These are phyloP conservation scores for Helicoverpa armigera DNA, from an alignment of 1,140 invertebrate genomes.

Conservation along the genomic window DNA sequence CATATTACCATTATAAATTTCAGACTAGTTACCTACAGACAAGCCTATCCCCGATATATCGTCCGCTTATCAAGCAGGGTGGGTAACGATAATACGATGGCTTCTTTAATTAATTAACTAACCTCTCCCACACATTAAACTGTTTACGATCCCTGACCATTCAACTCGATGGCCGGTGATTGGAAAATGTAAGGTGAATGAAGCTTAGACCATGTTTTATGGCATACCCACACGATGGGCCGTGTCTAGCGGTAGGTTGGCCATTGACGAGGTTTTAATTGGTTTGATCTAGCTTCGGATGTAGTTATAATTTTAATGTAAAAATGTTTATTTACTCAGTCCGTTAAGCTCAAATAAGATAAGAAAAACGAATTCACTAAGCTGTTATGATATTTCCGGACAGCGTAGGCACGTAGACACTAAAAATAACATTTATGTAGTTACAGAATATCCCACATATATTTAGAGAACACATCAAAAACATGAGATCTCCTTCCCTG, in stretches of 20 bases:
- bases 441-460: conserved; percentile 57
- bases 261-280: neutral
- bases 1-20: neutral
- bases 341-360: too few relatives aligned
- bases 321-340: too few relatives aligned
- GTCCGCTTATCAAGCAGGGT: conserved; percentile 67
- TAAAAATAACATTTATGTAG: conserved; percentile 30
- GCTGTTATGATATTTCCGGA: neutral
- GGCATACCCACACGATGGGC: neutral
- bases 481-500: conserved; percentile 75
- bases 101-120: conserved; percentile 79
- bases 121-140: conserved; percentile 80
- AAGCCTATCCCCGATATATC: conserved; percentile 53
- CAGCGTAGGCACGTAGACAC: conserved; percentile 22
- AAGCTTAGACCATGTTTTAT: conserved; percentile 30
- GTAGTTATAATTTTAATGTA: too few relatives aligned
- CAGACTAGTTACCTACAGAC: conserved; percentile 4
- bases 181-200: conserved; percentile 27
- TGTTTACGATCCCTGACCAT: conserved; percentile 68
- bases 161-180: conserved; percentile 39
- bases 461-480: conserved; percentile 74
- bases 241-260: neutral
- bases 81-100: conserved; percentile 68
- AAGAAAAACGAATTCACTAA: too few relatives aligned
- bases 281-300: neutral